Evolutionary conservation across 2,888 invertebrate genomes (phyloP), one percentile per base, ranked within the genome.

Genomic region (Platycheirus rosarum): DNA sequence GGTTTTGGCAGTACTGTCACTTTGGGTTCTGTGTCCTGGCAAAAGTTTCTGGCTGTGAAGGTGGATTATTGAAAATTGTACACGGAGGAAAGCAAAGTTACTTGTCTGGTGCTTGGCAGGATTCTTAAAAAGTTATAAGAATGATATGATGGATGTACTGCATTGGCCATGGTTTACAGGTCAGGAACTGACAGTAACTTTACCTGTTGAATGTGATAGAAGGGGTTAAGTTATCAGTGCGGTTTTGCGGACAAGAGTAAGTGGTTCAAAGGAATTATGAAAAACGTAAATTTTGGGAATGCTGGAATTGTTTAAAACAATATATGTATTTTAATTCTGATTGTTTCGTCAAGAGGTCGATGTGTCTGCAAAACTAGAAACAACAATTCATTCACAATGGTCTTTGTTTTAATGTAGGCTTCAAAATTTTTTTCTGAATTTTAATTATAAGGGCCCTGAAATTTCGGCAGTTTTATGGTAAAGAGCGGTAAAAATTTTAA

Each of bases 151-250:
- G 63, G 55, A 49, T 57, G 32, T 53, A 32, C 29, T 7, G 29
- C 8, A 8, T 6, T 7, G 7, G 8, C 23, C n/a, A 42, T 3
- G 42, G 9, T 26, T 26, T 6, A 13, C 11, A 1, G 53, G 16
- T 16, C 7, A 29, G 8, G n/a, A 14, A 57, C 16, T 13, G 13
- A 40, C 37, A n/a, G 13, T 23, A 35, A 60, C n/a, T 42, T 9
- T 32, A 80, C 80, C 70, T 80, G 80, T 80, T 80, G 80, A 62
- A 48, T 65, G 26, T 53, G 68, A 20, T 55, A 46, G 35, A 53
- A 55, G 42, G 35, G 60, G 62, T 62, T 63, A 62, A 26, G 60
- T 44, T 60, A 60, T 16, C 60, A 29, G 6, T 44, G 42, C 2
- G 16, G 60, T 1, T 18, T 9, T 8, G 20, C 0, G 9, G 11